A percentile compares a stretch with the other conserved stretches of the same genome.
Conservation (phyloP, 2,797 vertebrate species). For the Schizothorax lantsangensis region DNA sequence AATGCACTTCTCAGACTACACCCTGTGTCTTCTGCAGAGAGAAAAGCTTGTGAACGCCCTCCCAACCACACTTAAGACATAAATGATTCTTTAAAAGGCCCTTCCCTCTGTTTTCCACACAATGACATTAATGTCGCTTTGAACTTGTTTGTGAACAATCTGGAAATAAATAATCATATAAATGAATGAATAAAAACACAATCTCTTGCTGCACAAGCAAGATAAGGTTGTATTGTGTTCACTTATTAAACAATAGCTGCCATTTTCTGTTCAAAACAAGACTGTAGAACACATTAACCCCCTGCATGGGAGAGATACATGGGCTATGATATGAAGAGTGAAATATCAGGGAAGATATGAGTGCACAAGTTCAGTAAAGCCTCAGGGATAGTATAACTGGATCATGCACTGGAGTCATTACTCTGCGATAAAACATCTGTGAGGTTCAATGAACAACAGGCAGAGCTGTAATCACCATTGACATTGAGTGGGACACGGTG, state of each 20-base stretch:
- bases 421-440: slow-evolving; percentile 26
- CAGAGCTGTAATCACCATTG: slow-evolving; percentile 13
- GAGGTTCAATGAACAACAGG: slow-evolving; percentile 3
- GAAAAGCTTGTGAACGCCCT: slow-evolving; percentile 40
- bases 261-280: slow-evolving; percentile 54
- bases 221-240: slow-evolving; percentile 61
- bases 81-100: slow-evolving; percentile 52
- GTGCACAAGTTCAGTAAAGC: not conserved
- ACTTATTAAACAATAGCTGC: slow-evolving; percentile 57
- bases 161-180: slow-evolving; percentile 41
- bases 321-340: slow-evolving; percentile 20
- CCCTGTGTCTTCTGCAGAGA: slow-evolving; percentile 34
- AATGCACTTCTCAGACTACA: slow-evolving; percentile 27
- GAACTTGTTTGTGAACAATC: slow-evolving; percentile 47
- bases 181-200: slow-evolving; percentile 19
- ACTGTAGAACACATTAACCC: slow-evolving; percentile 29
- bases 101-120: slow-evolving; percentile 47
- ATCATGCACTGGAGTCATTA: not conserved
- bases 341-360: slow-evolving; percentile 8
- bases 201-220: slow-evolving; percentile 55
- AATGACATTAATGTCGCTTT: slow-evolving; percentile 55
- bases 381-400: slow-evolving; percentile 1
- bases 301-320: not conserved
- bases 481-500: slow-evolving; percentile 1
- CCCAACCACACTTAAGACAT: slow-evolving; percentile 41